phyloP scores from a whole-genome alignment of 2,797 vertebrate species.

The Xenentodon cancila region DNA sequence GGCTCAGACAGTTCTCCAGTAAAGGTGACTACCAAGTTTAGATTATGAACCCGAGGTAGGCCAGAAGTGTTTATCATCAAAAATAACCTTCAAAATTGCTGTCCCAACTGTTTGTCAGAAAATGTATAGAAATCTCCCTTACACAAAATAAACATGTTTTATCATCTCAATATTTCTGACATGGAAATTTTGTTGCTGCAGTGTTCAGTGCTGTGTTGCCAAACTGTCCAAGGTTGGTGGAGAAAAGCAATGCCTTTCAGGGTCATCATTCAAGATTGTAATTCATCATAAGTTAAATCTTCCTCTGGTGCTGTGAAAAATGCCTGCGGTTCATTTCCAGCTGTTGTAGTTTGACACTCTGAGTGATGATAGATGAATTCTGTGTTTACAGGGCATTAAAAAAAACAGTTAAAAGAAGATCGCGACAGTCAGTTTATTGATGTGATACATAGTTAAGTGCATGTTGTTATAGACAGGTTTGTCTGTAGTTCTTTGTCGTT shows the following conservation, averaged over 20 bases:
- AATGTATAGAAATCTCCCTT: too few species aligned
- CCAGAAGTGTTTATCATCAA: too few species aligned
- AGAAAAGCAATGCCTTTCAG: constrained; percentile 30
- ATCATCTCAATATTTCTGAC: too few species aligned
- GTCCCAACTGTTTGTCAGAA: too few species aligned
- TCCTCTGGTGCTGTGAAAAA: constrained; percentile 44
- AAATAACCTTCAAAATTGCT: too few species aligned
- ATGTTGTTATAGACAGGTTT: constrained; percentile 39
- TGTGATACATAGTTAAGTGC: constrained; percentile 7
- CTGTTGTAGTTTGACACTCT: constrained; percentile 35
- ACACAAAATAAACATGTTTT: too few species aligned
- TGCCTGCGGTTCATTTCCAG: constrained; percentile 47
- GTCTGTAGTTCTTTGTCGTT: constrained; percentile 25
- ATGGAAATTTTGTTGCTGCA: too few species aligned
- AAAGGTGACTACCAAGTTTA: too few species aligned
- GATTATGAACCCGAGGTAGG: too few species aligned
- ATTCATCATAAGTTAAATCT: constrained; percentile 37
- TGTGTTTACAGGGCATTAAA: constrained; percentile 9
- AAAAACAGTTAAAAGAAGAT: constrained; percentile 21
- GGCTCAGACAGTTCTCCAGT: too few species aligned
- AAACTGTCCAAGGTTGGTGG: constrained; percentile 22
- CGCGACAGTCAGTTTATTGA: constrained; percentile 21
- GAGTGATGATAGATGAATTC: constrained; percentile 48
- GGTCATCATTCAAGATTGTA: constrained; percentile 48
- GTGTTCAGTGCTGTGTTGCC: too few species aligned